A percentile compares a stretch with the other conserved stretches of the same genome.
Evolutionary conservation across 2,113 vertebrate species (phyloP).

Genomic region (Pantherophis guttatus): DNA sequence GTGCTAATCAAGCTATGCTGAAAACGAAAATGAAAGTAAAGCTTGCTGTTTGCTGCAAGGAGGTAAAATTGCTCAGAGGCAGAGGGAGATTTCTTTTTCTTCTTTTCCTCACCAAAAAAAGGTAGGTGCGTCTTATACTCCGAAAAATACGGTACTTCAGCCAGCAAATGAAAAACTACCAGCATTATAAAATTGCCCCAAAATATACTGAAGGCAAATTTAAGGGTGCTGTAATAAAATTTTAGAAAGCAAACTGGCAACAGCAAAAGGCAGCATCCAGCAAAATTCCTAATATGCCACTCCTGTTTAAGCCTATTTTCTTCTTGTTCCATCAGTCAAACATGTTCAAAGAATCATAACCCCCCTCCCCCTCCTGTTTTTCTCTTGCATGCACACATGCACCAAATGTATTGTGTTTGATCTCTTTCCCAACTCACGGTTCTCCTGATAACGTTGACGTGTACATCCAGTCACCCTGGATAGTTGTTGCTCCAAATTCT

Average conservation of each 20-base stretch:
- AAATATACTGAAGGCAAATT: not conserved
- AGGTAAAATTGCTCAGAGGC: too few relatives aligned
- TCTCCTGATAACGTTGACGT: too few relatives aligned
- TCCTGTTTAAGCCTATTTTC: not conserved
- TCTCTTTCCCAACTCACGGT: not conserved
- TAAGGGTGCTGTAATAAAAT: not conserved
- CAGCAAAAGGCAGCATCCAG: too few relatives aligned
- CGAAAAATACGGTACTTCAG: not conserved
- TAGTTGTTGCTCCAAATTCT: too few relatives aligned
- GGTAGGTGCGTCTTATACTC: too few relatives aligned
- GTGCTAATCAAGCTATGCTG: too few relatives aligned
- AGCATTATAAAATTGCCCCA: not conserved
- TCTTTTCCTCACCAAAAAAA: too few relatives aligned
- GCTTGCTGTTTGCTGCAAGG: too few relatives aligned
- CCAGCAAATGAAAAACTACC: not conserved
- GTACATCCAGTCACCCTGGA: too few relatives aligned
- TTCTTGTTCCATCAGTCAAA: not conserved
- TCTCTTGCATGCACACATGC: not conserved
- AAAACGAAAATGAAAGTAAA: too few relatives aligned
- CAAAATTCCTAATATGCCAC: not conserved
- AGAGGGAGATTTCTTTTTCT: too few relatives aligned
- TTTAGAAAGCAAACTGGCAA: not conserved
- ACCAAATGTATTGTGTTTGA: not conserved
- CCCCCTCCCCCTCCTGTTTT: not conserved
- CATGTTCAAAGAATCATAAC: not conserved